These are phyloP conservation scores for Portunus trituberculatus DNA, from an alignment of 1,140 invertebrate species.

Conservation along the genomic window DNA sequence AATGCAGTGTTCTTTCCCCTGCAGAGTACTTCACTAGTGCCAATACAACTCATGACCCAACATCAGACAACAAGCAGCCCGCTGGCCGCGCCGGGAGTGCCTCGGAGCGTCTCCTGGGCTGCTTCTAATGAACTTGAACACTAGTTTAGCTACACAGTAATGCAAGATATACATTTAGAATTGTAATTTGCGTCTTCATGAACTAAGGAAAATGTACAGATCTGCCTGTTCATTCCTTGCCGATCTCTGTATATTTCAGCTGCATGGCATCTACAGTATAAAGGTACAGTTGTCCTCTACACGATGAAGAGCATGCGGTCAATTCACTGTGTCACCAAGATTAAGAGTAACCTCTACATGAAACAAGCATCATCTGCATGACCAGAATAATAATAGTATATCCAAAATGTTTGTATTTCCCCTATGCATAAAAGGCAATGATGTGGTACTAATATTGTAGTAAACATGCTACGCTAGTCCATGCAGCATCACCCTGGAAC, in stretches of 20 bases:
- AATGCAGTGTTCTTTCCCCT: not conserved
- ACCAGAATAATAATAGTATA: not conserved
- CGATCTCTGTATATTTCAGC: not conserved
- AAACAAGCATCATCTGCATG: conserved; percentile 43
- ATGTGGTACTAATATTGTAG: not conserved
- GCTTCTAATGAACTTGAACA: not conserved
- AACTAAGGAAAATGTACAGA: not conserved
- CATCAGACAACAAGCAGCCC: not conserved
- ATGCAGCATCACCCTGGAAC: conserved; percentile 38
- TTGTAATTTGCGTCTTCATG: not conserved
- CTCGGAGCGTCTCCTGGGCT: not conserved
- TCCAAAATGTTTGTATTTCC: conserved; percentile 34
- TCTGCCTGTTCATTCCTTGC: not conserved
- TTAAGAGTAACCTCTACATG: conserved; percentile 31
- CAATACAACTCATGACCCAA: conserved; percentile 27
- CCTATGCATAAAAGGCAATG: conserved; percentile 47
- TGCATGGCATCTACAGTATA: conserved; percentile 22
- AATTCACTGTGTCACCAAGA: not conserved
- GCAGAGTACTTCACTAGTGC: conserved; percentile 5
- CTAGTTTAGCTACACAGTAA: not conserved
- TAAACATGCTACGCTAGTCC: conserved; percentile 43
- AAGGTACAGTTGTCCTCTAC: conserved; percentile 12
- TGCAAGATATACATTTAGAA: conserved; percentile 24
- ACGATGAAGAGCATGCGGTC: conserved; percentile 33
- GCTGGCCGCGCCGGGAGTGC: not conserved